Percentiles rank a stretch among this genome's conserved stretches.
These are phyloP conservation scores for Cryptocephalus primarius DNA, from an alignment of 2,888 invertebrate species.

Conservation along the genomic window DNA sequence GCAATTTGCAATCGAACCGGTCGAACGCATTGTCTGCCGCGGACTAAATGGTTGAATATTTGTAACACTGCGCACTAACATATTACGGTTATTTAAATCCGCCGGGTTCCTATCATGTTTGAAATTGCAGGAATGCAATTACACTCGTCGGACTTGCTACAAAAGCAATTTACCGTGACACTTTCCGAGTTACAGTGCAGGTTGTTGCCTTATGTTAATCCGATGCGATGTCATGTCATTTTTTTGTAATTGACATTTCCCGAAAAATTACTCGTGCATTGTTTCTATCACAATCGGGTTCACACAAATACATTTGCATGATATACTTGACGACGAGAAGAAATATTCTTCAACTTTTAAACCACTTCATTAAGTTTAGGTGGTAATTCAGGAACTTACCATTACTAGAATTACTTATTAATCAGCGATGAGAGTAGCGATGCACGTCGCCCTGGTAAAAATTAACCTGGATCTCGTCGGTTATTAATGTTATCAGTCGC, in stretches of 20 bases:
- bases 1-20: not conserved
- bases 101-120: slow-evolving; percentile 2
- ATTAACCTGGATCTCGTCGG: too few species aligned
- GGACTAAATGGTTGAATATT: slow-evolving; percentile 1
- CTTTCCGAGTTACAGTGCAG: slow-evolving; percentile 1
- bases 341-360: too few species aligned
- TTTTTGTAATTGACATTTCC: slow-evolving; percentile 1
- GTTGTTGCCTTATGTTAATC: slow-evolving; percentile 4
- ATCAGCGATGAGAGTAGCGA: too few species aligned
- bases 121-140: slow-evolving; percentile 6
- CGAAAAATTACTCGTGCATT: not conserved
- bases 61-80: slow-evolving; percentile 2
- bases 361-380: too few species aligned
- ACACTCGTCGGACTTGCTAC: slow-evolving; percentile 5
- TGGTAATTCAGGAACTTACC: too few species aligned
- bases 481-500: too few species aligned
- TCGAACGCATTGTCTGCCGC: not conserved
- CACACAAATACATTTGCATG: too few species aligned
- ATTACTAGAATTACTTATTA: too few species aligned
- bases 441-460: too few species aligned
- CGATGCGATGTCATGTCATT: too few species aligned
- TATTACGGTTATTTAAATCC: slow-evolving; percentile 2
- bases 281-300: too few species aligned
- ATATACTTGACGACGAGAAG: too few species aligned
- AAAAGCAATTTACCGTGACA: slow-evolving; percentile 3